Evolutionary conservation across 2,888 invertebrate species (phyloP), one percentile per base, ranked within the genome.

Genomic region (Schizotus pectinicornis): DNA sequence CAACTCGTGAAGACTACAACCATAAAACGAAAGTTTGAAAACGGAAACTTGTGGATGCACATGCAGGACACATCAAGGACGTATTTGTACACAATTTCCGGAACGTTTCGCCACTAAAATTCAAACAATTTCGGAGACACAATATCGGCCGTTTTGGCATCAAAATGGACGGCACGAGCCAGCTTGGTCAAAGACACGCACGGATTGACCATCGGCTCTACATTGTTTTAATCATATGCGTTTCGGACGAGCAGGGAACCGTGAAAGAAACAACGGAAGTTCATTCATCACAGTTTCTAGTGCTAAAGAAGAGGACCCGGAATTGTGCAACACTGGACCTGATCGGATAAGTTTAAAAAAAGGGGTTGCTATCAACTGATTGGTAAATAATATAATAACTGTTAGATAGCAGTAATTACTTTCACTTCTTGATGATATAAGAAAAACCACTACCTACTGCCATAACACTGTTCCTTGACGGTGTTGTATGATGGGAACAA

Each of bases 1-100:
- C 61, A 91, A 79, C 77, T 90, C 89, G 75, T 86, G 86, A 74
- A 91, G 81, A 75, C 91, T 91, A 81, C 37, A 83, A 84, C 65
- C 37, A 67, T 47, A 74, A 73, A 74, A 67, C 68, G 73, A 73
- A 71, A 71, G 70, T 68, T 67, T 47, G 54, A 53, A 62, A 61
- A 13, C 59, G 62, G 66, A 68, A 68, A 54, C 59, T 66, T 64
- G 59, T 75, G 77, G 77, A 78, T 79, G 78, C 75, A 77, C 77
- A 79, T 71, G 69, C 74, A 67, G 77, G 77, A 77, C 77, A 74
- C 65, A 62, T 62, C 76, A 76, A 76, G 76, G 77, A 68, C 76
- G 61, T 58, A 46, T 12, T 66, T 59, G 22, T 59, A 64, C 67
- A 67, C 67, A 67, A 69, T 62, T 45, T 50, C 45, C 53, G 22